Evolutionary conservation across 2,113 vertebrate genomes (phyloP).

Genomic region (Acanthochromis polyacanthus): DNA sequence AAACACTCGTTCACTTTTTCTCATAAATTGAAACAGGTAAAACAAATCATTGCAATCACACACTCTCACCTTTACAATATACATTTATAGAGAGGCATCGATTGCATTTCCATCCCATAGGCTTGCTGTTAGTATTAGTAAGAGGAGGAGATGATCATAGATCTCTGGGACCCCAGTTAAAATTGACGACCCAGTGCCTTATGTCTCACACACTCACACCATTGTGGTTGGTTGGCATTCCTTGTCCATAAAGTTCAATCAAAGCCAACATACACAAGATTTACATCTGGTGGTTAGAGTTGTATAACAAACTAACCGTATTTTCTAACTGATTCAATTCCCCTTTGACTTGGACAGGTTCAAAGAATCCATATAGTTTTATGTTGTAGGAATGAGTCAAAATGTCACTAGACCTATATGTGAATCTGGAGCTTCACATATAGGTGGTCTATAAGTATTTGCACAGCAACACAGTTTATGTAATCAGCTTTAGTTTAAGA

Average conservation of each 20-base stretch:
- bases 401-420: slow-evolving; percentile 28
- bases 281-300: slow-evolving; percentile 15
- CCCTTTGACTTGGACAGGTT: slow-evolving; percentile 42
- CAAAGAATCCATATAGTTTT: slow-evolving; percentile 45
- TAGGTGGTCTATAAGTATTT: too few relatives aligned
- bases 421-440: neutral
- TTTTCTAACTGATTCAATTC: slow-evolving; percentile 36
- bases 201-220: slow-evolving; percentile 57
- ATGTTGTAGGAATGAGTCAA: slow-evolving; percentile 40
- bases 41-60: slow-evolving; percentile 71
- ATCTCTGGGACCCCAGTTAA: slow-evolving; percentile 58
- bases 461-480: too few relatives aligned
- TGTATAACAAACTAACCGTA: slow-evolving; percentile 52
- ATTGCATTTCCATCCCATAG: slow-evolving; percentile 55
- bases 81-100: slow-evolving; percentile 64
- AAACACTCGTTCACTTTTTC: slow-evolving; percentile 60
- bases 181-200: slow-evolving; percentile 51
- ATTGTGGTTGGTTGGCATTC: slow-evolving; percentile 28
- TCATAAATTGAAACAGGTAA: slow-evolving; percentile 65
- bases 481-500: too few relatives aligned
- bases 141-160: slow-evolving; percentile 65
- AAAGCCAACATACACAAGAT: slow-evolving; percentile 36
- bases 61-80: slow-evolving; percentile 64
- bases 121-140: slow-evolving; percentile 52
- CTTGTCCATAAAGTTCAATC: slow-evolving; percentile 50